phyloP scores from a whole-genome alignment of 2,888 invertebrate genomes.

The Hypsopygia costalis region DNA sequence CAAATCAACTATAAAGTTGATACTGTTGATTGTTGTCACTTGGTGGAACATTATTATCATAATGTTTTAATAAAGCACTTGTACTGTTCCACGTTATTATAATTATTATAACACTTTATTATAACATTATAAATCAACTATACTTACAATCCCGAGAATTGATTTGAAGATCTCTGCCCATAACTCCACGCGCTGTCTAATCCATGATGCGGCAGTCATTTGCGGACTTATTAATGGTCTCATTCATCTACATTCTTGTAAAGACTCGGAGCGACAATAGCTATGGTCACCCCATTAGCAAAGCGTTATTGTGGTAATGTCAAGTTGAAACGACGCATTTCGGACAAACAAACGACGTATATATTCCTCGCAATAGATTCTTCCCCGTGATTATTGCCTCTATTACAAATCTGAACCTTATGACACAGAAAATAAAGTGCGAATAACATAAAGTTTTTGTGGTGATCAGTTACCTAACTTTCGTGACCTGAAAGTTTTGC shows the following conservation, averaged over 20 bases:
- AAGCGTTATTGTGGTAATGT: constrained; percentile 6
- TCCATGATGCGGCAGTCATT: background rate
- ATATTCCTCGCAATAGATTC: background rate
- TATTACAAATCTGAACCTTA: background rate
- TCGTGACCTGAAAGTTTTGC: background rate
- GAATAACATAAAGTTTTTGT: background rate
- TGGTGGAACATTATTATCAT: too few species aligned
- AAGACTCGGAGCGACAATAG: constrained; percentile 4
- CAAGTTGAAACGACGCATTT: constrained; percentile 2
- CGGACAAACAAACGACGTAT: background rate
- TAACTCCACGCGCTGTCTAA: background rate
- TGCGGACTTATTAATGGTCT: constrained; percentile 4
- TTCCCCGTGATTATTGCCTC: background rate
- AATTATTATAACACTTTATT: too few species aligned
- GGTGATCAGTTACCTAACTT: background rate
- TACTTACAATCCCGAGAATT: too few species aligned
- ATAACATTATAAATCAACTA: too few species aligned
- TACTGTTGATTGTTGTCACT: too few species aligned
- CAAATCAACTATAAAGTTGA: too few species aligned
- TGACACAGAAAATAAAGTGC: background rate
- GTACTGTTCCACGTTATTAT: too few species aligned
- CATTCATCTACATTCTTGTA: constrained; percentile 3
- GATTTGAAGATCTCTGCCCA: too few species aligned
- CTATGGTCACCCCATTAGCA: constrained; percentile 6
- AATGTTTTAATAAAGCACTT: too few species aligned